Conservation (phyloP, 2,113 vertebrate species). For the Genyomyrus donnyi region DNA sequence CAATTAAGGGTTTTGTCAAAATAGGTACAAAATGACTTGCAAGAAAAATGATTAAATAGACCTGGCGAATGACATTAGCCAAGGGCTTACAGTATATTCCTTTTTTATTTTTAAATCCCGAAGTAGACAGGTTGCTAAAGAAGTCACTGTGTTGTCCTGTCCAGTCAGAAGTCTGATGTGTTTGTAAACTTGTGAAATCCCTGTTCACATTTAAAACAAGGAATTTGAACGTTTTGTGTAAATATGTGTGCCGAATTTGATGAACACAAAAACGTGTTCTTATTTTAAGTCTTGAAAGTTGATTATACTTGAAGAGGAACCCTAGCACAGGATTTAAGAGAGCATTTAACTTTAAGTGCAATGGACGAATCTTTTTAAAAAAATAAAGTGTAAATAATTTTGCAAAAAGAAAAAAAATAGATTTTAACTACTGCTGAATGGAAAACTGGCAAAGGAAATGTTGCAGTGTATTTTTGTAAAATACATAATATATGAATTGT, state of each 20-base stretch:
- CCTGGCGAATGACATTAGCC: not conserved
- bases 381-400: slow-evolving; percentile 39
- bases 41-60: not conserved
- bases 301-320: slow-evolving; percentile 7
- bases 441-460: slow-evolving; percentile 55
- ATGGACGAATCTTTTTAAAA: not conserved
- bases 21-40: not conserved
- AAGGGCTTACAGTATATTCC: too few species aligned
- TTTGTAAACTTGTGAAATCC: not conserved
- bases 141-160: not conserved
- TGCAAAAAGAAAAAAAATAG: not conserved
- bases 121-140: not conserved
- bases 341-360: slow-evolving; percentile 7
- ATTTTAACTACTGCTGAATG: slow-evolving; percentile 45
- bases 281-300: not conserved
- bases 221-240: not conserved
- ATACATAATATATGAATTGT: slow-evolving; percentile 47
- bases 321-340: not conserved
- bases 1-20: not conserved
- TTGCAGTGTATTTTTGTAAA: slow-evolving; percentile 81
- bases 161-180: not conserved
- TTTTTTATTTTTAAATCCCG: not conserved
- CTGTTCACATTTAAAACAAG: not conserved
- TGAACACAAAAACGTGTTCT: not conserved
- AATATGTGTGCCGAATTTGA: not conserved